Conservation (phyloP, 2,797 vertebrate genomes). For the Squalus acanthias region DNA sequence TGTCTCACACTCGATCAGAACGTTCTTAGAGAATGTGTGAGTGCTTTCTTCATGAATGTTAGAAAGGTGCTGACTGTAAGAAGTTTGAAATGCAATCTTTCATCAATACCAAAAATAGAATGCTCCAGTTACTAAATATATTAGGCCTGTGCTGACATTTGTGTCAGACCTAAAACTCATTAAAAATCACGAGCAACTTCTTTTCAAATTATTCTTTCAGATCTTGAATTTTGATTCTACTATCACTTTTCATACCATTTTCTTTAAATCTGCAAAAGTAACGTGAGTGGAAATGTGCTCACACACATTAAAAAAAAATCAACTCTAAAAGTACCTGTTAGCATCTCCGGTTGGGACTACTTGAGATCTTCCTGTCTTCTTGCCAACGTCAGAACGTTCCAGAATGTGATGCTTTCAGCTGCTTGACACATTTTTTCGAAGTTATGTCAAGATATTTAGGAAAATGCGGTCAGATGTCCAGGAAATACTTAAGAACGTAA, state of each 20-base stretch:
- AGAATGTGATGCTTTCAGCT: not conserved
- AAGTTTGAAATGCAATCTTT: not conserved
- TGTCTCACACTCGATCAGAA: not conserved
- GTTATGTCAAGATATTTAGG: not conserved
- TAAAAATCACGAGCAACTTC: not conserved
- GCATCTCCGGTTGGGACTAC: not conserved
- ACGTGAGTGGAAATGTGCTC: not conserved
- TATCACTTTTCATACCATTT: not conserved
- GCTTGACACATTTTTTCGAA: not conserved
- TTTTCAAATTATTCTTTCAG: not conserved
- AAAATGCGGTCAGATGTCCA: not conserved
- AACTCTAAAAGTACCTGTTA: not conserved
- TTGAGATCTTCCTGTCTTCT: not conserved
- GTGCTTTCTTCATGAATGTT: not conserved
- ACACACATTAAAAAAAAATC: no score
- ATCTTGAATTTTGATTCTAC: not conserved
- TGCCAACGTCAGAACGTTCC: not conserved
- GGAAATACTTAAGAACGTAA: not conserved
- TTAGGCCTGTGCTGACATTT: not conserved
- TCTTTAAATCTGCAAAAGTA: not conserved
- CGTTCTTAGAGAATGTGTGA: slow-evolving; percentile 19
- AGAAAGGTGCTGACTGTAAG: not conserved
- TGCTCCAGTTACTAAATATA: not conserved
- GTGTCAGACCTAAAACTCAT: not conserved
- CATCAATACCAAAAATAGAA: not conserved